Evolutionary conservation across 1,140 invertebrate species (phyloP).

Genomic region (Phocides pigmalion): DNA sequence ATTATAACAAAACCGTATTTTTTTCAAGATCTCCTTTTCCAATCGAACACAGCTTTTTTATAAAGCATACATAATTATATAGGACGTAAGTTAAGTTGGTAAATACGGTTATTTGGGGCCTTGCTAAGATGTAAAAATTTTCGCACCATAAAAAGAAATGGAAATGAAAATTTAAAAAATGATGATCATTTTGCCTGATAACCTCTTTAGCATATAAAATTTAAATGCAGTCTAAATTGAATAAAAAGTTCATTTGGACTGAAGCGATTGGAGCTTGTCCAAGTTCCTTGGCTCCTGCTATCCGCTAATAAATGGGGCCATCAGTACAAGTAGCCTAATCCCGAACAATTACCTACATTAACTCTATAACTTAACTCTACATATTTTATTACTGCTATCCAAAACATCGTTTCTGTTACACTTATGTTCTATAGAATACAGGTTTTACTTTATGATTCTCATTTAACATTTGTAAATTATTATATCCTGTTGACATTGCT

Average conservation of each 20-base stretch:
- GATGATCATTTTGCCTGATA: constrained; percentile 14
- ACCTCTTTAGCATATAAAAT: constrained; percentile 31
- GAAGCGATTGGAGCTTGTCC: constrained; percentile 61
- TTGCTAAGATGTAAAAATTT: no score
- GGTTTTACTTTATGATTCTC: no score
- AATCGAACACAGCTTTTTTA: no score
- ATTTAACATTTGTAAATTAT: no score
- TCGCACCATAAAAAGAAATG: neutral
- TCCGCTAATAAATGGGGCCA: constrained; percentile 57
- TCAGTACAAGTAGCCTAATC: constrained; percentile 46
- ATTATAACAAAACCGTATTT: constrained; percentile 16
- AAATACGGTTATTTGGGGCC: no score
- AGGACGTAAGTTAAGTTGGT: no score
- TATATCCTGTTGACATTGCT: no score
- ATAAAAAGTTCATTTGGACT: constrained; percentile 59
- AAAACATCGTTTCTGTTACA: constrained; percentile 9
- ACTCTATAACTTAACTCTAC: constrained; percentile 22
- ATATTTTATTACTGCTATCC: constrained; percentile 21
- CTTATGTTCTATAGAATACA: neutral
- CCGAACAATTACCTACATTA: constrained; percentile 29
- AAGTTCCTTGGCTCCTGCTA: constrained; percentile 60
- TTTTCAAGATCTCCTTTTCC: constrained; percentile 44
- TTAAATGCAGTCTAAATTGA: constrained; percentile 50
- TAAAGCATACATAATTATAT: no score
- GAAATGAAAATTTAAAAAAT: neutral